A percentile compares a stretch with the other conserved stretches of the same genome.
These are phyloP conservation scores for Shinisaurus crocodilurus DNA, from an alignment of 2,113 vertebrate species.

Conservation along the genomic window DNA sequence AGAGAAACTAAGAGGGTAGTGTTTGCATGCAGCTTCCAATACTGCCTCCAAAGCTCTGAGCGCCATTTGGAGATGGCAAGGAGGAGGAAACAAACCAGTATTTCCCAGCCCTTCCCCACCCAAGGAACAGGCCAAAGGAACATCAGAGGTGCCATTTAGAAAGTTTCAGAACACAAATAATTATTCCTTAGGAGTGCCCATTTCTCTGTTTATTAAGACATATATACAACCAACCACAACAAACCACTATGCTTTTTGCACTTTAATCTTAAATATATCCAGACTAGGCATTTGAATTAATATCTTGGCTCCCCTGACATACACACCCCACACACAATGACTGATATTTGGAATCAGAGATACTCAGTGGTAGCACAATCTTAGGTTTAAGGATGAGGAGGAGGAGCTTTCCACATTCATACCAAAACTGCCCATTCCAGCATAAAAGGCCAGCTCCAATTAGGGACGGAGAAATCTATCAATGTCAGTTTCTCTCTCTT, in stretches of 20 bases:
- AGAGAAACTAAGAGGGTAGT: too few relatives aligned
- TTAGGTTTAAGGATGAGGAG: neutral
- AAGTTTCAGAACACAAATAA: neutral
- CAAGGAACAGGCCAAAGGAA: neutral
- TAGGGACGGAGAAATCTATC: too few relatives aligned
- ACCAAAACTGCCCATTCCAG: neutral
- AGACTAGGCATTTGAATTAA: neutral
- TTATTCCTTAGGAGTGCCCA: neutral
- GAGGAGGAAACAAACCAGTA: neutral
- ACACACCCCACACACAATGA: neutral
- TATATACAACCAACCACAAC: neutral
- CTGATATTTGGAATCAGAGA: neutral
- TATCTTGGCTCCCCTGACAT: neutral
- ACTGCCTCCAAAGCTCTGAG: neutral
- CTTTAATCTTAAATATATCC: neutral
- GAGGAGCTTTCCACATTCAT: neutral
- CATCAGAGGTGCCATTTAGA: neutral
- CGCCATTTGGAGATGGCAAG: neutral
- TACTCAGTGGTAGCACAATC: neutral
- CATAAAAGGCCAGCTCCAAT: neutral
- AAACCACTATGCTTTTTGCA: neutral
- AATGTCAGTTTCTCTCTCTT: too few relatives aligned
- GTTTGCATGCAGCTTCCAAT: neutral
- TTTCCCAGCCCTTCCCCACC: neutral
- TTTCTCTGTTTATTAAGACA: neutral